Base-by-base conservation (phyloP, 2,797 vertebrate species). In the Hafferia zeledoni region DNA sequence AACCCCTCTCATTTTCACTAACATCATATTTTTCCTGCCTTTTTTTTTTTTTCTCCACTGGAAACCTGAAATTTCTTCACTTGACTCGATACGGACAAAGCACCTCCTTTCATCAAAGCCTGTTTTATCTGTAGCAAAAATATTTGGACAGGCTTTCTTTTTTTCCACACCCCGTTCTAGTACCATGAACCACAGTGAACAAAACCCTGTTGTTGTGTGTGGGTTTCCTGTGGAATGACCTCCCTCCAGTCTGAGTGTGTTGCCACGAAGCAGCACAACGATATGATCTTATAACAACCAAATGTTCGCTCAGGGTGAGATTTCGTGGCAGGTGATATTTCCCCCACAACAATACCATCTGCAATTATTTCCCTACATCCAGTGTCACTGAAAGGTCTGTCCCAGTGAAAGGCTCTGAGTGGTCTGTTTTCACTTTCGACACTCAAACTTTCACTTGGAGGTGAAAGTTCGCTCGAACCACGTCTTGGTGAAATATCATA, bases 361-460 rank as follows among this genome's bases (percentile, higher is more conserved):
- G 78, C 75, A 96, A 39, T 85, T 33, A 41, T 93, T 96, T 95
- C 86, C 90, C 74, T 92, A 24, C 76, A 72, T 94, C 91, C 79
- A 92, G 86, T 82, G 84, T 95, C 96, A 96, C 30, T 11, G 84
- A 64, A 87, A 96, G 72, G 91, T 80, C 83, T 64, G 60, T 92
- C 96, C 91, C 94, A 83, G 82, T 35, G 91, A 87, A 96, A 94
- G 70, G 33, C 65, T 91, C 65, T 61, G 71, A 43, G 6, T 44
- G 72, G 84, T 95, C 95, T 97, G 95, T 96, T 97, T 98, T 96
- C 90, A 96, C 94, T 97, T 96, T 92, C 75, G 87, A 83, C 87
- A 72, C 93, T 91, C 94, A n/a, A n/a, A 41, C 87, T 97, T 88
- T 85, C 95, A 83, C 95, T 93, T 35, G 78, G 92, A 95, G 96